A percentile compares a stretch with the other conserved stretches of the same genome.
Conservation (phyloP, 2,888 invertebrate genomes). For the Sesia apiformis region DNA sequence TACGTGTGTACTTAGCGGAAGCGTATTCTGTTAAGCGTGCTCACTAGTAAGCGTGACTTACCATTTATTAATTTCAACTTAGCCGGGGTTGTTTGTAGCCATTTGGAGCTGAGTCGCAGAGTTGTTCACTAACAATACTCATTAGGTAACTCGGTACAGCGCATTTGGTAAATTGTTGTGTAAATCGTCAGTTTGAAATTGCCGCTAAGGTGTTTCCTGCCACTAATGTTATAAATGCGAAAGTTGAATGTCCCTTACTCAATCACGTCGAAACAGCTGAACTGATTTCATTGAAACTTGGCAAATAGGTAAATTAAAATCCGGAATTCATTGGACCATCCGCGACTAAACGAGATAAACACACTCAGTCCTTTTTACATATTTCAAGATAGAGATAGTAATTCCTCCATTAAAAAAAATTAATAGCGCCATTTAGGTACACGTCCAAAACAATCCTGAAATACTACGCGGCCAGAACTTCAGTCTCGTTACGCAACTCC, state of each 20-base stretch:
- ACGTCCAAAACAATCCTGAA: slow-evolving; percentile 5
- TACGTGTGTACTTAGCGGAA: too few relatives aligned
- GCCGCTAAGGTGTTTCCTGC: too few relatives aligned
- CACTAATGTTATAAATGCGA: too few relatives aligned
- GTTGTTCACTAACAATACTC: background rate
- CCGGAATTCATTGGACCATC: too few relatives aligned
- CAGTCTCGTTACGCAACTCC: slow-evolving; percentile 14
- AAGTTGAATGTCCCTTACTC: too few relatives aligned
- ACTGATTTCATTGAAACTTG: too few relatives aligned
- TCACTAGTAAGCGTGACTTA: slow-evolving; percentile 1
- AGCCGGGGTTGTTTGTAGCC: slow-evolving; percentile 3
- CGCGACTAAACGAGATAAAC: too few relatives aligned
- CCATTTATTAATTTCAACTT: slow-evolving; percentile 10
- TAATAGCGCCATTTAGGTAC: slow-evolving; percentile 4
- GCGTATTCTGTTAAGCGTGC: too few relatives aligned
- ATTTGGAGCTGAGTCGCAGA: background rate
- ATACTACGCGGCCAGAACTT: slow-evolving; percentile 3
- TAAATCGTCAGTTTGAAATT: background rate
- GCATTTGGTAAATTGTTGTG: background rate
- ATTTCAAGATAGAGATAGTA: background rate
- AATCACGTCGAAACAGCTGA: too few relatives aligned
- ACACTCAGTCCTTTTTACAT: too few relatives aligned
- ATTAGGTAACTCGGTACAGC: background rate
- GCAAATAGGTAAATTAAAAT: too few relatives aligned
- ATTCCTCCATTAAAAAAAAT: background rate